Evolutionary conservation across 2,888 invertebrate genomes (phyloP).

Genomic region (Platypus cylindrus): DNA sequence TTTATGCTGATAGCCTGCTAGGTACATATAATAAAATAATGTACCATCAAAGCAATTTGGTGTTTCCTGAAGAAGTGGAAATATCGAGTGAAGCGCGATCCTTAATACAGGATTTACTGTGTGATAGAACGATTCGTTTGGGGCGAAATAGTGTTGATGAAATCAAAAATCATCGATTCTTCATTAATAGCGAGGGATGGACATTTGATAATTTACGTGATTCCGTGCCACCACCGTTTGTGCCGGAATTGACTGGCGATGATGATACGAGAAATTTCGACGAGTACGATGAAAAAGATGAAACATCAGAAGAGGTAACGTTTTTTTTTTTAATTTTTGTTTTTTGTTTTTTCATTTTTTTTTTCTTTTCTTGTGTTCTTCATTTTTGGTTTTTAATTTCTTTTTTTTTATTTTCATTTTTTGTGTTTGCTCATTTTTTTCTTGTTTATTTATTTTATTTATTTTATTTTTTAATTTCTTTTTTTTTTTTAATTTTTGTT

Average conservation of each 20-base stretch:
- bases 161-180: slow-evolving; percentile 90
- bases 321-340: no score
- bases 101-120: slow-evolving; percentile 86
- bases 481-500: no score
- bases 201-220: slow-evolving; percentile 91
- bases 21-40: slow-evolving; percentile 97
- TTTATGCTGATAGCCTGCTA: slow-evolving; percentile 95
- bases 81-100: slow-evolving; percentile 79
- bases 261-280: slow-evolving; percentile 99
- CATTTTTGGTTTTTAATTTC: no score
- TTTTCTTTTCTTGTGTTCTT: no score
- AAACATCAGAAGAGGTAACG: slow-evolving; percentile 69
- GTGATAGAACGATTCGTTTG: slow-evolving; percentile 78
- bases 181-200: slow-evolving; percentile 95
- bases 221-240: slow-evolving; percentile 92
- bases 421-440: no score
- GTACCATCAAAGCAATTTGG: slow-evolving; percentile 93
- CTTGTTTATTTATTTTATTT: no score
- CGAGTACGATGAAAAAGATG: slow-evolving; percentile 91
- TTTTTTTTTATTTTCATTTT: no score
- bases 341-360: no score
- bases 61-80: slow-evolving; percentile 90
- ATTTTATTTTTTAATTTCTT: no score
- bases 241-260: slow-evolving; percentile 89
- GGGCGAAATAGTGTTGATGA: slow-evolving; percentile 79